These are phyloP conservation scores for Drosophila suboccidentalis DNA, from an alignment of 2,888 invertebrate genomes.

Conservation along the genomic window DNA sequence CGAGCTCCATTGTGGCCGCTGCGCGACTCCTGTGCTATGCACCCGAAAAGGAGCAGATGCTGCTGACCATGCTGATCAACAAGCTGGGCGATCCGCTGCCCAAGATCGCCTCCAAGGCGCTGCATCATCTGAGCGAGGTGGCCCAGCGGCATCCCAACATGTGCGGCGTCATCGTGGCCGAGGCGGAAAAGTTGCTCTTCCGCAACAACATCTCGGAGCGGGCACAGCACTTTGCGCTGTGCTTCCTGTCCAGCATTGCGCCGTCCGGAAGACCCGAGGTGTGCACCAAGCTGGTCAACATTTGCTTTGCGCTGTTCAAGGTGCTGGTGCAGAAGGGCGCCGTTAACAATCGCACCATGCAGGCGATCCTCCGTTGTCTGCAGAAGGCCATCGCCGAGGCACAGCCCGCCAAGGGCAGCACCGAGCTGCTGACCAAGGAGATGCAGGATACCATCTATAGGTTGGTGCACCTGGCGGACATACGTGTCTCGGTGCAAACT, in stretches of 20 bases:
- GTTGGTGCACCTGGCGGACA: slow-evolving; percentile 92
- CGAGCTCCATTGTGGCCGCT: slow-evolving; percentile 78
- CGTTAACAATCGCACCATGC: slow-evolving; percentile 93
- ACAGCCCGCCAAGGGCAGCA: slow-evolving; percentile 76
- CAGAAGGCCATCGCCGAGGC: slow-evolving; percentile 88
- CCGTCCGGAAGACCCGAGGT: slow-evolving; percentile 90
- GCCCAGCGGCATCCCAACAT: slow-evolving; percentile 95
- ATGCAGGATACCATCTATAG: slow-evolving; percentile 90
- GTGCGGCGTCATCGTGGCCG: slow-evolving; percentile 94
- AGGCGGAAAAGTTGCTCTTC: slow-evolving; percentile 96
- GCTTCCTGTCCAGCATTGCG: slow-evolving; percentile 95
- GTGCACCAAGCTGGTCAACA: slow-evolving; percentile 93
- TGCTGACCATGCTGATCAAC: slow-evolving; percentile 94
- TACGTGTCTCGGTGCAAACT: slow-evolving; percentile 88
- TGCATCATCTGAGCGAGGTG: slow-evolving; percentile 93
- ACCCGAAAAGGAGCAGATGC: slow-evolving; percentile 86
- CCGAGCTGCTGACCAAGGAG: slow-evolving; percentile 83
- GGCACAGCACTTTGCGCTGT: slow-evolving; percentile 97
- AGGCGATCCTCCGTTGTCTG: slow-evolving; percentile 92
- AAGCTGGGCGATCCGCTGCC: slow-evolving; percentile 96
- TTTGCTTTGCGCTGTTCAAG: slow-evolving; percentile 98
- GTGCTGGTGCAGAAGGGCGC: slow-evolving; percentile 93
- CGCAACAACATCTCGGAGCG: slow-evolving; percentile 93
- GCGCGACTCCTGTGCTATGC: slow-evolving; percentile 81
- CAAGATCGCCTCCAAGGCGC: slow-evolving; percentile 94